phyloP scores from a whole-genome alignment of 2,888 invertebrate genomes.

The Orthosia incerta region DNA sequence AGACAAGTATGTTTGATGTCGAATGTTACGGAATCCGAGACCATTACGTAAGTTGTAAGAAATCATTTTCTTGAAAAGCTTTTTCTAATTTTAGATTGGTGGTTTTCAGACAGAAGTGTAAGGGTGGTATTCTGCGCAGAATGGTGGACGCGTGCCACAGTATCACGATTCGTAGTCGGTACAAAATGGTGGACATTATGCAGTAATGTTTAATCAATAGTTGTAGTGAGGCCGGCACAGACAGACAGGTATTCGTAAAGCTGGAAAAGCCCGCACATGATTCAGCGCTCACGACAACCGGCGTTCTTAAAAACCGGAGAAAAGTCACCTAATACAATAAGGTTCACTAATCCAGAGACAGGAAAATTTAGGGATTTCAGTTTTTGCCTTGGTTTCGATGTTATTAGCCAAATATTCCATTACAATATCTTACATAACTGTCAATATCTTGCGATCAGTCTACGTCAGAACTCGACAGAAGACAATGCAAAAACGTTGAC shows the following conservation, averaged over 20 bases:
- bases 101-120: conserved; percentile 39
- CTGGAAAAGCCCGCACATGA: conserved; percentile 48
- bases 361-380: background rate
- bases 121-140: conserved; percentile 69
- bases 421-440: conserved; percentile 51
- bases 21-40: conserved; percentile 41
- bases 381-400: background rate
- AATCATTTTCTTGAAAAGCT: conserved; percentile 35
- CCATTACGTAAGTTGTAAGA: conserved; percentile 51
- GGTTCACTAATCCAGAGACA: background rate
- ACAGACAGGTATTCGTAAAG: conserved; percentile 54
- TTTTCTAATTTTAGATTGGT: conserved; percentile 27
- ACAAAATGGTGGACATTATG: conserved; percentile 86
- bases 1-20: conserved; percentile 48
- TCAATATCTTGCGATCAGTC: conserved; percentile 20
- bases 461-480: conserved; percentile 12
- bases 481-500: conserved; percentile 29
- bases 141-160: conserved; percentile 77
- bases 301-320: conserved; percentile 16
- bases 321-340: background rate
- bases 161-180: conserved; percentile 69
- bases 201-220: conserved; percentile 84
- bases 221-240: conserved; percentile 66
- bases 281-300: conserved; percentile 20
- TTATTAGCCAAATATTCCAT: conserved; percentile 2